These are phyloP conservation scores for Caenorhabditis remanei DNA, from an alignment of 1,140 invertebrate species.

Conservation along the genomic window DNA sequence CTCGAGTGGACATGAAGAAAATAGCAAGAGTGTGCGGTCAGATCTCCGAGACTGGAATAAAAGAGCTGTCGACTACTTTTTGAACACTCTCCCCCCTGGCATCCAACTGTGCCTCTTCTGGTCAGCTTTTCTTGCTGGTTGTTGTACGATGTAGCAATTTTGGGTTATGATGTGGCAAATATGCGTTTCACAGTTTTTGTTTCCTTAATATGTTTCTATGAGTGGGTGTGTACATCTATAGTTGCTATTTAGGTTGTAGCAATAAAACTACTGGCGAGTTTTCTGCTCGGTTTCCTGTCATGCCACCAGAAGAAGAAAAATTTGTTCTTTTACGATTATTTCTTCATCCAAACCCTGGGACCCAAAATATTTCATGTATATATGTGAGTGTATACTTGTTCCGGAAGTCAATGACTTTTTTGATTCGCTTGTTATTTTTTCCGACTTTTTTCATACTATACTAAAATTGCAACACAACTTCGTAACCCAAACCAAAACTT, in stretches of 20 bases:
- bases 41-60: constrained; percentile 31
- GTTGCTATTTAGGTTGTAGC: neutral
- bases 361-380: constrained; percentile 47
- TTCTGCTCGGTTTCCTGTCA: constrained; percentile 40
- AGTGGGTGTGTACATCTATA: neutral
- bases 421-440: constrained; percentile 38
- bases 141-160: neutral
- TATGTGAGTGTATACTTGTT: constrained; percentile 30
- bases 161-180: neutral
- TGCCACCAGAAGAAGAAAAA: neutral
- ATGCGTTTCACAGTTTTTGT: neutral
- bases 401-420: constrained; percentile 42
- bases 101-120: constrained; percentile 6
- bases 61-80: constrained; percentile 54
- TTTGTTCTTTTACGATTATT: constrained; percentile 28
- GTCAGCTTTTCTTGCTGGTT: neutral
- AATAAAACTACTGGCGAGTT: neutral
- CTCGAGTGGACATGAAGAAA: constrained; percentile 12
- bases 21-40: constrained; percentile 37
- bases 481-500: neutral
- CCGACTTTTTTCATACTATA: constrained; percentile 40
- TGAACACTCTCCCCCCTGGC: constrained; percentile 31
- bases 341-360: constrained; percentile 7
- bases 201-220: neutral
- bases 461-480: constrained; percentile 10